Base-by-base conservation (phyloP, 2,797 vertebrate genomes). In the Steatocranus sp. region DNA sequence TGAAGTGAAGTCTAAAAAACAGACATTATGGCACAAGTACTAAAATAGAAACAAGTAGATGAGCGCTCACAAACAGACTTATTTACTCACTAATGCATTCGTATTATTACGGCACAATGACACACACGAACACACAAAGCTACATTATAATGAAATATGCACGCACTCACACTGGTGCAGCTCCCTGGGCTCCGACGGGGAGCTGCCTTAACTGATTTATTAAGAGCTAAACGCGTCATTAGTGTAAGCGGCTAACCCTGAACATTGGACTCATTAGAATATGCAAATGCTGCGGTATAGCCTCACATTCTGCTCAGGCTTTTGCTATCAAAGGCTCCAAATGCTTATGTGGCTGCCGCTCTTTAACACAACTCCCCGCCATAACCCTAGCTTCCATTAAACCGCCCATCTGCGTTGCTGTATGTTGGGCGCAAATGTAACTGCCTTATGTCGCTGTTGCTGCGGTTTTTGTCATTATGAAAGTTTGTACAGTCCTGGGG, bases 131-230 rank as follows among this genome's bases (percentile, higher is more conserved):
- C 43, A 81, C 80, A 83, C 81, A 86, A 43, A 84, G n/a, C 76
- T 80, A 75, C 80, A 87, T 80, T 68, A 56, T 50, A 83, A 68
- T 85, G 63, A 86, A 43, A 63, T 50, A 76, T 48, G 51, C 49
- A 76, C 27, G 53, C 51, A 82, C 77, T 79, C 79, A 70, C 14
- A 32, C 8, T 11, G 25, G 54, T 84, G 58, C 83, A 75, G 84
- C 87, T 93, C 84, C 84, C 86, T 81, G 74, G 78, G 87, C 88
- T 91, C 87, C 89, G 88, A 93, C 91, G 81, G 92, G 86, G 89
- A 95, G 88, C 93, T 94, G 93, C 94, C 93, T 94, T 94, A 93
- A 94, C 93, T 94, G 94, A 96, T 95, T 96, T 95, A 96, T 96
- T 95, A 95, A 87, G 79, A 91, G 92, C 95, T 96, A 95, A 96